These are phyloP conservation scores for Lymantria dispar DNA, from an alignment of 2,888 invertebrate species.

Conservation along the genomic window DNA sequence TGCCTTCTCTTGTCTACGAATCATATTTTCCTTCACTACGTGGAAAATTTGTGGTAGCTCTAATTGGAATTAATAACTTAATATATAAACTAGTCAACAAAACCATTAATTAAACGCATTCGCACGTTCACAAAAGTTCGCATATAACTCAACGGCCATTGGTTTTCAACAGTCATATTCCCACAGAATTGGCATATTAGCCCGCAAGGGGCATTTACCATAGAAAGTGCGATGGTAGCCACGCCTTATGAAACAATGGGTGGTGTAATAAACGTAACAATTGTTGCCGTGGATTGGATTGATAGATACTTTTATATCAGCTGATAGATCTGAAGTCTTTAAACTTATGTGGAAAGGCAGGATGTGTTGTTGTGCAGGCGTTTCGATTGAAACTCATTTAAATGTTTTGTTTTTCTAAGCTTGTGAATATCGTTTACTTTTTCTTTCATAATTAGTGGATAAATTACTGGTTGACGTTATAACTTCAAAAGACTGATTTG, in stretches of 20 bases:
- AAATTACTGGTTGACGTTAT: too few species aligned
- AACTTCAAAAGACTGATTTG: too few species aligned
- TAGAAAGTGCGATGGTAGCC: constrained; percentile 53
- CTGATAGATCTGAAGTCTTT: constrained; percentile 13
- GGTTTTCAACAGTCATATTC: constrained; percentile 47
- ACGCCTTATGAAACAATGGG: constrained; percentile 53
- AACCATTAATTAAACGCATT: constrained; percentile 4
- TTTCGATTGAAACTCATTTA: constrained; percentile 16
- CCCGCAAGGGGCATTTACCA: constrained; percentile 34
- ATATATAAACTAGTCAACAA: background rate
- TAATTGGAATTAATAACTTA: background rate
- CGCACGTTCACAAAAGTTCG: background rate
- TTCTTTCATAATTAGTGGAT: too few species aligned
- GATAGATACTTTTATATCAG: constrained; percentile 2
- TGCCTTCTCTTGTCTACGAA: too few species aligned
- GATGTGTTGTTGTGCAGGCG: constrained; percentile 15
- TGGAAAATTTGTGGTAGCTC: too few species aligned
- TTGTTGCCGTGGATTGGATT: constrained; percentile 43
- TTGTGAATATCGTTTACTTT: background rate
- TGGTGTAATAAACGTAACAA: constrained; percentile 59
- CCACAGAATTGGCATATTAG: constrained; percentile 39
- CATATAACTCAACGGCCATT: constrained; percentile 24
- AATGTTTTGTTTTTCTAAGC: constrained; percentile 17
- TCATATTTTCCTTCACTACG: too few species aligned
- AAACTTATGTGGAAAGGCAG: constrained; percentile 27